These are phyloP conservation scores for Aphelocoma californica DNA, from an alignment of 2,797 vertebrate genomes.

Conservation along the genomic window DNA sequence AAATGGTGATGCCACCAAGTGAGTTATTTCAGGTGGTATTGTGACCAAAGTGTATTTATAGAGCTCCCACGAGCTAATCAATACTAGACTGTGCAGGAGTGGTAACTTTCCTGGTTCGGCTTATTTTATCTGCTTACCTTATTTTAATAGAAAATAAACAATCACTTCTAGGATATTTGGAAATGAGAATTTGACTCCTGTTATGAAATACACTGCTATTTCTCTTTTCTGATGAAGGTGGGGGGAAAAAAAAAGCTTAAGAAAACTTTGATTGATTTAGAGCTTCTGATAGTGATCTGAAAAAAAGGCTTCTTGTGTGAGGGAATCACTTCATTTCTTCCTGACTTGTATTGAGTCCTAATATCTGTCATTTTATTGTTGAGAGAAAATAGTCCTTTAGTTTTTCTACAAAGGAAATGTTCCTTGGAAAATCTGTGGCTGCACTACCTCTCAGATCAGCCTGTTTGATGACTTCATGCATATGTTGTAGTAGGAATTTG, in stretches of 20 bases:
- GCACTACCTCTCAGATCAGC: not conserved
- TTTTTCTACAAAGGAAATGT: not conserved
- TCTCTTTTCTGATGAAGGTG: not conserved
- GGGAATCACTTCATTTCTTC: not conserved
- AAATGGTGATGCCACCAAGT: not conserved
- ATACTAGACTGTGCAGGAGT: not conserved
- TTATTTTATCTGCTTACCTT: not conserved
- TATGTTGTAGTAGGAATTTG: not conserved
- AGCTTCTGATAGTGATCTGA: not conserved
- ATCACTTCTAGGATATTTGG: not conserved
- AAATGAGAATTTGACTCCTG: not conserved
- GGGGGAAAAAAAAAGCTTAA: fast-evolving
- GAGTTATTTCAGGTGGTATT: not conserved
- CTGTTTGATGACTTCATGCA: not conserved
- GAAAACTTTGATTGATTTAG: not conserved
- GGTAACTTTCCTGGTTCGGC: not conserved
- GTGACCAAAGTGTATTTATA: not conserved
- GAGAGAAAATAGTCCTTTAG: not conserved
- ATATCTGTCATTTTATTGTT: not conserved
- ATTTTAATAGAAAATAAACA: not conserved
- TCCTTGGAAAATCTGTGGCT: not conserved
- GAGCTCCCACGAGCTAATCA: not conserved
- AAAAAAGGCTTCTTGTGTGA: not conserved
- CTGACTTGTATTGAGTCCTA: not conserved
- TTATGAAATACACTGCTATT: not conserved